Evolutionary conservation across 2,113 vertebrate genomes (phyloP), one percentile per base, ranked within the genome.

Genomic region (Fulmarus glacialis): DNA sequence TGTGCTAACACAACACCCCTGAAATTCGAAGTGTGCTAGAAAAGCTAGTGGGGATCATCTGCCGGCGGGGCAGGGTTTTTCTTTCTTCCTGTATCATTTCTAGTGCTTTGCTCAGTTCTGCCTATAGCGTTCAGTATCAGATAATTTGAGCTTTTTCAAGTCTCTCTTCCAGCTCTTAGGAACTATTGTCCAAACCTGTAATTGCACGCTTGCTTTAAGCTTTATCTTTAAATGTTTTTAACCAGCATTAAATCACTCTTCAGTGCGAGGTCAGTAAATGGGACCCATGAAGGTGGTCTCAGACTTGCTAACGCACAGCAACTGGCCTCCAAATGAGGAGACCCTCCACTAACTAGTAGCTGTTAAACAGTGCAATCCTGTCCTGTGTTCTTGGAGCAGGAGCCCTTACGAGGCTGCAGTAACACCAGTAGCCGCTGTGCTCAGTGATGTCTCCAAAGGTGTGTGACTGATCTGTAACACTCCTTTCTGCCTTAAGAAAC

Each of bases 341-440:
- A 42, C 17, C 38, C 21, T 36, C 11, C 19, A 1, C 16, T 50
- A 8, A 0, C 3, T 3, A 3, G 15, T 3, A 21, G 62, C 10
- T 26, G 22, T 3, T 10, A 6, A 12, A 24, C 18, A 17, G 50
- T 0, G 1, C n/a, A 9, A 15, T 14, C 34, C 48, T 12, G n/a
- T 12, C 15, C 32, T 8, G 42, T 22, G 63, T 5, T 18, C 3
- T 1, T 6, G 50, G 71, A 56, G 53, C 52, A 17, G 82, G 50
- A 66, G 74, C 52, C 45, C 19, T 4, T 1, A 1, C 0, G 47
- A 19, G 71, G 72, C 74, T 74, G 72, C 62, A 15, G 90, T 4
- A 14, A 7, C 36, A 14, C 8, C 32, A 9, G 43, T 4, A 38
- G 45, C 29, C 0, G 0, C 71, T 24, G 56, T 15, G 50, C 66